Evolutionary conservation across 2,888 invertebrate genomes (phyloP), one percentile per base, ranked within the genome.

Genomic region (Lasioglossum figueresi): DNA sequence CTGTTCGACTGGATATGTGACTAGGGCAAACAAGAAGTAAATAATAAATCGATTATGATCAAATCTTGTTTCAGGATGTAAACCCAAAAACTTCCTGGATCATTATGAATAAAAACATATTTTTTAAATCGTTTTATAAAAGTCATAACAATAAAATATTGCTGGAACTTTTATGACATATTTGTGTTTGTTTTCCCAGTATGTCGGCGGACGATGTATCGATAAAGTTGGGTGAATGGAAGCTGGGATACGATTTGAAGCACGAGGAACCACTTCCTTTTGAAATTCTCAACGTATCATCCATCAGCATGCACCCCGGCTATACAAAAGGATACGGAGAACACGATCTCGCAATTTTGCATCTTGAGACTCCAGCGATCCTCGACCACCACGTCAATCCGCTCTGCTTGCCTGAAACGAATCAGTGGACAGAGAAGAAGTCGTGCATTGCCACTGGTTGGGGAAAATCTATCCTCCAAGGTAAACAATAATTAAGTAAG

Each of bases 191-290:
- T 81, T 56, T 56, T n/a, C 56, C 45, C 37, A 97, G 97, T 63
- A 94, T 97, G 4, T 95, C 95, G 43, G 96, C 97, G 23, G 95
- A 95, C 88, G 97, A 98, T 92, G 95, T 98, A 0, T 96, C 97
- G 0, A 96, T 98, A 90, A 98, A 98, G 93, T 97, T 97, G 0
- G 98, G 98, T 0, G 98, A 98, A 96, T 98, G 98, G 97, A 97
- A 97, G 92, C 95, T 98, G 4, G 98, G 97, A 71, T 97, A 97
- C 90, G 97, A 97, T 88, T 89, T 94, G 19, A 91, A 92, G 78
- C 90, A 94, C 82, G 97, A 97, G 77, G 98, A 98, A 91, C 98
- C 98, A 0, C 95, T 97, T 23, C 97, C 97, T 0, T 97, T 97
- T 96, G 97, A 98, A 94, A 97, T 98, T 80, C 96, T 97, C 0